phyloP scores from a whole-genome alignment of 2,113 vertebrate species.

The Cygnus atratus region DNA sequence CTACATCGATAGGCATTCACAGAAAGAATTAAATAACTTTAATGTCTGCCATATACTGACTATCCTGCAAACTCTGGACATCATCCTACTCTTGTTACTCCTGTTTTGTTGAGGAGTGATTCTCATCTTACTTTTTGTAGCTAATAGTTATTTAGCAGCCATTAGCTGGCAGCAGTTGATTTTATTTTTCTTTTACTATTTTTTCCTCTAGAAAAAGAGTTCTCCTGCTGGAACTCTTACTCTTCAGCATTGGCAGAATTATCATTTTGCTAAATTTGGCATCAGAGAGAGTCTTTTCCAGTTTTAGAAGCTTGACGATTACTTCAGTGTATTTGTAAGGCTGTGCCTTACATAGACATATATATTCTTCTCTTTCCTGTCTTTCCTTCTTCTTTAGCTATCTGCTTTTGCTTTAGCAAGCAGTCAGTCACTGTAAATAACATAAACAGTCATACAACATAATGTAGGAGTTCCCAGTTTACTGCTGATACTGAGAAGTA shows the following conservation, averaged over 20 bases:
- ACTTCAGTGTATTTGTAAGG: neutral
- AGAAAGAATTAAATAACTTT: neutral
- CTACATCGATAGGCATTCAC: neutral
- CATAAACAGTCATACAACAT: neutral
- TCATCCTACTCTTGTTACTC: neutral
- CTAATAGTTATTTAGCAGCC: neutral
- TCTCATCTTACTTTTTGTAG: neutral
- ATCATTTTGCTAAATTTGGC: neutral
- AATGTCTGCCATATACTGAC: neutral
- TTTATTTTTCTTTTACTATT: neutral
- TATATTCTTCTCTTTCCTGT: neutral
- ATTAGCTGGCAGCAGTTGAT: neutral
- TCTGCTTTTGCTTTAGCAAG: neutral
- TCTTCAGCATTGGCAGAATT: neutral
- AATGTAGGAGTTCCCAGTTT: neutral
- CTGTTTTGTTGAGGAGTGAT: neutral
- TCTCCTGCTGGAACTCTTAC: neutral
- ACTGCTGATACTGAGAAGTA: neutral
- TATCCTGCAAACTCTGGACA: neutral
- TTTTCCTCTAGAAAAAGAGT: neutral
- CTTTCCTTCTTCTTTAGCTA: neutral
- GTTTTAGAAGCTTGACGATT: neutral
- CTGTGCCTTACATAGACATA: neutral
- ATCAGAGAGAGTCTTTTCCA: accelerated
- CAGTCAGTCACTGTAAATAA: neutral